Percentiles rank a stretch among this genome's conserved stretches.
Evolutionary conservation across 1,140 invertebrate genomes (phyloP).

Genomic region (Bombus impatiens): DNA sequence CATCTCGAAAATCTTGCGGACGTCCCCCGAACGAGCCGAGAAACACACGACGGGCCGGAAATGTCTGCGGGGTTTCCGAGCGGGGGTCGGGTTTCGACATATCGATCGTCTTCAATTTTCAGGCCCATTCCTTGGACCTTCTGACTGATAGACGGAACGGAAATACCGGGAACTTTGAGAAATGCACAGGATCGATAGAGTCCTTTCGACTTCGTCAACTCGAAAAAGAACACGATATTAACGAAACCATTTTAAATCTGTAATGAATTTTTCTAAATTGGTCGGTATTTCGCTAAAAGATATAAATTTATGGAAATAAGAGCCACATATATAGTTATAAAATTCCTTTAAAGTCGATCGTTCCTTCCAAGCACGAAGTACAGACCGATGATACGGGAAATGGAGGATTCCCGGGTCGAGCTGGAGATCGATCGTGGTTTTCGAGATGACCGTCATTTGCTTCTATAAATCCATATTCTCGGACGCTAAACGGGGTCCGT

Average conservation of each 20-base stretch:
- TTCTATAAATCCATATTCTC: constrained; percentile 48
- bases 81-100: not conserved
- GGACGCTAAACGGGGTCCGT: constrained; percentile 14
- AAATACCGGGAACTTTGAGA: not conserved
- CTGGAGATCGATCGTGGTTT: not conserved
- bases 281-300: not conserved
- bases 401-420: not conserved
- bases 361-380: not conserved
- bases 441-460: constrained; percentile 38
- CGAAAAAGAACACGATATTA: not conserved
- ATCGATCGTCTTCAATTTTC: constrained; percentile 9
- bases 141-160: no score
- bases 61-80: not conserved
- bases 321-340: no score
- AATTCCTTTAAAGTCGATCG: not conserved
- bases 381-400: not conserved
- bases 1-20: constrained; percentile 40
- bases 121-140: not conserved
- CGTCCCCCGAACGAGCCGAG: not conserved
- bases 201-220: not conserved
- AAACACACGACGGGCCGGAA: constrained; percentile 37
- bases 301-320: no score
- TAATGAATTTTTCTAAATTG: not conserved
- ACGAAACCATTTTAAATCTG: not conserved
- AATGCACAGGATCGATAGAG: not conserved